Base-by-base conservation (phyloP, 1,140 invertebrate genomes). In the Hestina assimilis region DNA sequence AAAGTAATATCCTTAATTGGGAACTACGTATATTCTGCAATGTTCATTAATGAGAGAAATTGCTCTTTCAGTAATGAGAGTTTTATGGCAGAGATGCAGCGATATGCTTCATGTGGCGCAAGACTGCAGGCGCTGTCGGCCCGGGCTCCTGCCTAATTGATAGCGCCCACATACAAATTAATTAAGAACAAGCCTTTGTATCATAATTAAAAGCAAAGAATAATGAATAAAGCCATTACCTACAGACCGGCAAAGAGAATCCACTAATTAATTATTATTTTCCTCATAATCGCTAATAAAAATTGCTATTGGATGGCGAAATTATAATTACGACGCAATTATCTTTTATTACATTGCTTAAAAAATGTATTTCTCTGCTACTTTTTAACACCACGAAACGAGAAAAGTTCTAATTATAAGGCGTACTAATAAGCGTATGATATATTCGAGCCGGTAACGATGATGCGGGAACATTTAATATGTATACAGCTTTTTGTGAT, bases 111-210 rank as follows among this genome's bases (percentile, higher is more conserved):
- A 26, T 42, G 33, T 33, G 51, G 40, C 19, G 48, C 48, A 52
- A 41, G 48, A 38, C 17, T 41, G 41, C 51, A 33, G 51, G 33
- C 26, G 51, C 43, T 48, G 12, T 38, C 33, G 33, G 33, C 46
- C 31, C 31, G 29, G 24, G 31, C 42, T 61, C 24, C 43, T 51
- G 35, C 38, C 42, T 59, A 65, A 70, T 70, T 67, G 57, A 64
- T 70, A 63, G 54, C 58, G 63, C 59, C 61, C 61, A 64, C 61
- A 63, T 66, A 69, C 62, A 73, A 73, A 73, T 73, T 73, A 66
- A 73, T 73, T 73, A 70, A 57, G 50, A 55, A 63, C 61, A 61
- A 60, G 58, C 56, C 56, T 61, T 58, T 65, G 59, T 56, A 66
- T 66, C 52, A 69, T 69, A 63, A 68, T 68, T 68, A 61, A 61